These are phyloP conservation scores for Antheraea pernyi DNA, from an alignment of 1,140 invertebrate genomes.

Conservation along the genomic window DNA sequence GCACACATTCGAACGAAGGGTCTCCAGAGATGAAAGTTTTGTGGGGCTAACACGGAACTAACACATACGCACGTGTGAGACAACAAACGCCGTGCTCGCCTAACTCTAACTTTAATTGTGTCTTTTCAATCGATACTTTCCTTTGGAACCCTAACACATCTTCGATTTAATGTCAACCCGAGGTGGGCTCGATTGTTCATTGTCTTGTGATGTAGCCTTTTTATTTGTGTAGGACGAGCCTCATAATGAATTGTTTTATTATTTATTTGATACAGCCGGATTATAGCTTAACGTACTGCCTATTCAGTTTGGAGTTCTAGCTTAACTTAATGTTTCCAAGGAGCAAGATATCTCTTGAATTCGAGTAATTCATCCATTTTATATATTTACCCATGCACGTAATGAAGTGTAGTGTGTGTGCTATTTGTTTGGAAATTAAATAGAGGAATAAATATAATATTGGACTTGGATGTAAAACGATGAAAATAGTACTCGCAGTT, in stretches of 20 bases:
- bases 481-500: no score
- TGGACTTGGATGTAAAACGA: no score
- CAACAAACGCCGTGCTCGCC: slow-evolving; percentile 71
- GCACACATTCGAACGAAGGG: slow-evolving; percentile 43
- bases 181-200: slow-evolving; percentile 14
- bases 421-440: background rate
- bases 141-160: slow-evolving; percentile 28
- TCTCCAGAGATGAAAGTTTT: slow-evolving; percentile 77
- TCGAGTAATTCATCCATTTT: background rate
- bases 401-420: background rate
- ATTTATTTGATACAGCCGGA: background rate
- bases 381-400: background rate
- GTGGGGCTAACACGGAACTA: slow-evolving; percentile 68
- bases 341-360: background rate
- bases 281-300: background rate
- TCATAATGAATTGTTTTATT: slow-evolving; percentile 23
- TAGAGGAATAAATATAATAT: no score
- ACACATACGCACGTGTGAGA: slow-evolving; percentile 65
- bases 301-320: background rate
- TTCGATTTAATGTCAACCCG: slow-evolving; percentile 27
- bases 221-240: slow-evolving; percentile 14
- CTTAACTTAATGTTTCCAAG: background rate
- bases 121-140: slow-evolving; percentile 76
- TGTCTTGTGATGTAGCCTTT: slow-evolving; percentile 23
- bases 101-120: slow-evolving; percentile 78